Base-by-base conservation (phyloP, 1,140 invertebrate genomes). In the Dendrolimus kikuchii region DNA sequence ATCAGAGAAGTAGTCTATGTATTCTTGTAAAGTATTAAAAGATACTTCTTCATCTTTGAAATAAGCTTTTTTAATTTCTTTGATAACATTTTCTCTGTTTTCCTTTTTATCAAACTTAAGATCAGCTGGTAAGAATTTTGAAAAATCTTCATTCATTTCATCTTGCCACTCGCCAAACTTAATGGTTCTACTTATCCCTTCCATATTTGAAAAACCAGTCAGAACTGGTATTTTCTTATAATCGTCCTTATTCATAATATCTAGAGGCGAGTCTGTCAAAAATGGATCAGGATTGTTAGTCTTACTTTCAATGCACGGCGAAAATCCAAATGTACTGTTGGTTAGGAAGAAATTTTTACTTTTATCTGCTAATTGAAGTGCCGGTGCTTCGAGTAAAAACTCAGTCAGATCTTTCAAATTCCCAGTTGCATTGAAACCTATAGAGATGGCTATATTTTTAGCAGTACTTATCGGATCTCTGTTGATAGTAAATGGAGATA, bases 311-410 rank as follows among this genome's bases (percentile, higher is more conserved):
- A 86, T 71, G 44, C 82, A 86, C 0, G 82, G 82, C 38, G 82
- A 60, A 59, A 78, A 84, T 5, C 79, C 82, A 53, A 86, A 86
- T 9, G 82, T 86, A 38, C 74, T 77, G 51, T 86, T 86, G 8
- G 68, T 61, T n/a, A 82, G 56, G 52, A 74, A 83, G 48, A 80
- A 84, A 53, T 86, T 77, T 40, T 81, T 52, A 51, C 81, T 84
- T 56, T 68, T 71, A 7, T 59, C 49, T 9, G 74, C 58, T 39
- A 80, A 50, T 50, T 60, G 46, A 38, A 66, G 53, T 0, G 53
- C 38, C 5, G 68, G 52, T n/a, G 68, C 73, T 44, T 77, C 74
- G 8, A 86, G 49, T 49, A 79, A 78, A 55, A 86, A 86, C 53
- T 86, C 73, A 9, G 71, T 81, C 43, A 86, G 62, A 9, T 80